Conservation (phyloP, 2,888 invertebrate species). For the Eremobia ochroleuca region DNA sequence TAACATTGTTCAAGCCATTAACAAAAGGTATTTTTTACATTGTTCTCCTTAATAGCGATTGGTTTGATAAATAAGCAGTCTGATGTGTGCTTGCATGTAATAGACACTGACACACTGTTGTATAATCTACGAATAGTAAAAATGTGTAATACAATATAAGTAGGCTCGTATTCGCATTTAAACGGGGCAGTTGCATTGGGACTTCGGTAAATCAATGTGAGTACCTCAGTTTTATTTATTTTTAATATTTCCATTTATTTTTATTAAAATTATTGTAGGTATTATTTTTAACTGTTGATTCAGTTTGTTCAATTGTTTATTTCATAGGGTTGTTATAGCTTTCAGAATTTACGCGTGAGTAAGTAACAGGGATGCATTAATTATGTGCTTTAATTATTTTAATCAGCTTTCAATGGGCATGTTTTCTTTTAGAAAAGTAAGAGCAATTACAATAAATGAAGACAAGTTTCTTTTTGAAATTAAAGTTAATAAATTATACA, state of each 20-base stretch:
- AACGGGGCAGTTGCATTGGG: slow-evolving; percentile 5
- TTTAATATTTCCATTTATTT: background rate
- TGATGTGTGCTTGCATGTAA: slow-evolving; percentile 1
- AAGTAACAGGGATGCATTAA: background rate
- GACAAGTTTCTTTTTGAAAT: background rate
- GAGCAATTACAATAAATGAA: background rate
- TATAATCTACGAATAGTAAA: too few species aligned
- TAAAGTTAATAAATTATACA: background rate
- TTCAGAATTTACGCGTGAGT: background rate
- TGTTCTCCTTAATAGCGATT: slow-evolving; percentile 40
- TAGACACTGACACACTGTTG: background rate
- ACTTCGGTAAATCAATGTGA: slow-evolving; percentile 14
- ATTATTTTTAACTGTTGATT: background rate
- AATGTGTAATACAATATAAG: slow-evolving; percentile 2
- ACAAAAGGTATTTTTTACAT: slow-evolving; percentile 27
- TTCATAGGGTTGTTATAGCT: background rate
- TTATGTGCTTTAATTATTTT: background rate
- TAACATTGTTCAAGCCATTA: slow-evolving; percentile 24
- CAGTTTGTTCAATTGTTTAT: background rate
- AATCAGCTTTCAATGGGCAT: background rate
- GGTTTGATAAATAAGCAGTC: slow-evolving; percentile 27
- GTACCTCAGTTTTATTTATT: slow-evolving; percentile 6
- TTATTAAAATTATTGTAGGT: background rate
- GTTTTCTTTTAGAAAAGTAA: background rate
- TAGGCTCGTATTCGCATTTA: background rate